Conservation (phyloP, 2,797 vertebrate species). For the Phylloscopus collybita region DNA sequence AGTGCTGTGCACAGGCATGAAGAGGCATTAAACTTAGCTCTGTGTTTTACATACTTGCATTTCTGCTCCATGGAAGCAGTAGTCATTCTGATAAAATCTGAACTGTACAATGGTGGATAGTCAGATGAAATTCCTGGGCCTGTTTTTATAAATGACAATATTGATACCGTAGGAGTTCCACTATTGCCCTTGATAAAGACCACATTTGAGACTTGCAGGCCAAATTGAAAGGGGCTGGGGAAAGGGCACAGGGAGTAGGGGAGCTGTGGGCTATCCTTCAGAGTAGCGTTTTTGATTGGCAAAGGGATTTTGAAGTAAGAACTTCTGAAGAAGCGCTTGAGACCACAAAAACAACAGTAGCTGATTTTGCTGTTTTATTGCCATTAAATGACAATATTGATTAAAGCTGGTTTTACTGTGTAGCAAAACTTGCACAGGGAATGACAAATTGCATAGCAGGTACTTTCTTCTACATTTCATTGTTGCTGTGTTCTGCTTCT, state of each 20-base stretch:
- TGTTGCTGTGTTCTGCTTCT: background rate
- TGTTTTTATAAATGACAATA: too few relatives aligned
- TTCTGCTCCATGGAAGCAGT: background rate
- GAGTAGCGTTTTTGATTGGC: background rate
- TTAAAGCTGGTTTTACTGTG: background rate
- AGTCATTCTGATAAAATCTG: background rate
- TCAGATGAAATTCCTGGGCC: background rate
- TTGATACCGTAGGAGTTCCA: background rate
- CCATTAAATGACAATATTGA: background rate
- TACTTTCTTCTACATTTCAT: background rate
- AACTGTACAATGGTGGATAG: background rate
- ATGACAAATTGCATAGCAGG: background rate
- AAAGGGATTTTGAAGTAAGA: background rate
- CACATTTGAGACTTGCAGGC: background rate
- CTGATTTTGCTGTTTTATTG: slow-evolving; percentile 17
- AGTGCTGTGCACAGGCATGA: background rate
- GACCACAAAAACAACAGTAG: background rate
- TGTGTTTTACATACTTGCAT: background rate
- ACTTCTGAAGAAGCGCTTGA: background rate
- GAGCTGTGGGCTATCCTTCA: background rate
- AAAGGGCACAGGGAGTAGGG: background rate
- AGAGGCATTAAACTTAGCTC: background rate
- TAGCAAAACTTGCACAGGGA: background rate
- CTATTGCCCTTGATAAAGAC: background rate
- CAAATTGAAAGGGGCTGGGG: background rate